Evolutionary conservation across 1,140 invertebrate genomes (phyloP).

Genomic region (Procambarus clarkii): DNA sequence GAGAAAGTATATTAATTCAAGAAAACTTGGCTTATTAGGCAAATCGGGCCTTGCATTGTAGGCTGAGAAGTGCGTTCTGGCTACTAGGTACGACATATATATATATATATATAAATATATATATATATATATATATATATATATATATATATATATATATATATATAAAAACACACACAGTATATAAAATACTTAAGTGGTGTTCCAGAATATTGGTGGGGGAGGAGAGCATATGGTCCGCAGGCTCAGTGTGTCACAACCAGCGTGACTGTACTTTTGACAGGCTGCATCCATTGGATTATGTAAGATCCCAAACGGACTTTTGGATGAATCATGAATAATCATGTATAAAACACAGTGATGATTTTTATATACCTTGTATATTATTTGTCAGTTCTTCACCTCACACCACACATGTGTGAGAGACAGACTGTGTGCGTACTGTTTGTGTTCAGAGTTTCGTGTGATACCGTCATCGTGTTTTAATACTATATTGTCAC

Average conservation of each 20-base stretch:
- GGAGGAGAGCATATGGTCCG: constrained; percentile 26
- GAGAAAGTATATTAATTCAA: too few species aligned
- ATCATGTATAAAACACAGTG: constrained; percentile 67
- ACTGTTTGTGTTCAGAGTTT: constrained; percentile 40
- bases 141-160: too few species aligned
- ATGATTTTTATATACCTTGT: constrained; percentile 59
- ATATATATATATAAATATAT: too few species aligned
- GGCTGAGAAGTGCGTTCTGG: too few species aligned
- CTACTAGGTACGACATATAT: too few species aligned
- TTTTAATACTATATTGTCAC: constrained; percentile 44
- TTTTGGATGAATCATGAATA: constrained; percentile 65
- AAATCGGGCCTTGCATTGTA: too few species aligned
- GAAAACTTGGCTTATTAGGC: too few species aligned
- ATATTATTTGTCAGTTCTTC: constrained; percentile 20
- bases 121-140: too few species aligned
- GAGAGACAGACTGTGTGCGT: constrained; percentile 30
- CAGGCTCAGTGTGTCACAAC: constrained; percentile 35
- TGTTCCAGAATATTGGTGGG: constrained; percentile 18
- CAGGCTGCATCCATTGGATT: constrained; percentile 41
- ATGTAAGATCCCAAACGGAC: constrained; percentile 55
- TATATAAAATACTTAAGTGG: not conserved
- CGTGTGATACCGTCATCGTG: constrained; percentile 23
- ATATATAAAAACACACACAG: too few species aligned
- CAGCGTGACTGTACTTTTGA: constrained; percentile 35
- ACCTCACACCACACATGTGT: not conserved